Evolutionary conservation across 2,888 invertebrate species (phyloP), one percentile per base, ranked within the genome.

Genomic region (Mythimna vitellina): DNA sequence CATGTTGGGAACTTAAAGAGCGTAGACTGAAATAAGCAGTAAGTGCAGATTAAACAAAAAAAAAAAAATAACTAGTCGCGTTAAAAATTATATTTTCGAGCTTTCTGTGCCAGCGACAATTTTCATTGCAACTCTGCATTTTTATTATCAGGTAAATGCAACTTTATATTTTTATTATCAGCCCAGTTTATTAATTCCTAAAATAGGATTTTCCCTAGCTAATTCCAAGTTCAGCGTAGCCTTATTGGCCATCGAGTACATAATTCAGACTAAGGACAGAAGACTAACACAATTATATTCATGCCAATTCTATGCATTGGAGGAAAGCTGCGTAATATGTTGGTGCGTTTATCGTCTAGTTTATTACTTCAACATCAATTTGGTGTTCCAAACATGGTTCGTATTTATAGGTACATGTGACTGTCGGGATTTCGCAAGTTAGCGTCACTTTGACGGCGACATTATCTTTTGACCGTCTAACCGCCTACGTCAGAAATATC

Each of bases 1-100:
- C 89, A 89, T 87, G 87, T 80, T 87, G 85, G 81, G 81, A 83
- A 85, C 83, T 86, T 85, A 85, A 85, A 88, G 82, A 88, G 86
- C 82, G 78, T 87, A 75, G 86, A 80, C 82, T 80, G 85, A 87
- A 89, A 86, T 84, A 82, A 87, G 87, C 84, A 89, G 86, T 86
- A 87, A 85, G 85, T 75, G 75, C 64, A 78, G 72, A 72, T 80
- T 79, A 82, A n/a, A n/a, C 80, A 64, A 78, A 81, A 17, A 80
- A 85, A 51, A 78, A 84, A 72, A n/a, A 8, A n/a, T 6, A 29
- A 29, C 29, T 42, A 17, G 32, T 12, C 8, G 0, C 29, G n/a
- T 12, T 51, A 22, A 65, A 68, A 62, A 60, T 49, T 12, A 4
- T 0, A 46, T 38, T 54, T 60, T 29, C 1, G 20, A 10, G 46